A percentile compares a stretch with the other conserved stretches of the same genome.
These are phyloP conservation scores for Clarias gariepinus DNA, from an alignment of 2,113 vertebrate genomes.

Conservation along the genomic window DNA sequence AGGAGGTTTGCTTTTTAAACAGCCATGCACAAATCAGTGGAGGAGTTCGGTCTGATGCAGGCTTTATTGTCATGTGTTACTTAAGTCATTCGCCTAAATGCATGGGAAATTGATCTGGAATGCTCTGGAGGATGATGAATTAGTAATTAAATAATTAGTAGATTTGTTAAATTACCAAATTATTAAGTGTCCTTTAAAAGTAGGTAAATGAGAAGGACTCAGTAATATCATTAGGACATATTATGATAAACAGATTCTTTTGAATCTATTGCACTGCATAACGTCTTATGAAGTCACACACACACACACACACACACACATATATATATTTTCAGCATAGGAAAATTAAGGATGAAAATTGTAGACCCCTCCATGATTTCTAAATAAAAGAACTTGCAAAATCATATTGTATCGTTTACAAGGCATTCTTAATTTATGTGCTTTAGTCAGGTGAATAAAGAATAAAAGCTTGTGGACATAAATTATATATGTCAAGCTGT, in stretches of 20 bases:
- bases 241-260: too few species aligned
- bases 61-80: not conserved
- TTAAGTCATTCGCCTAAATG: not conserved
- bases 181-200: not conserved
- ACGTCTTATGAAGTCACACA: too few species aligned
- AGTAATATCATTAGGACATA: not conserved
- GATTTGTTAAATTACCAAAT: not conserved
- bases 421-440: not conserved
- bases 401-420: too few species aligned
- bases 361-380: too few species aligned
- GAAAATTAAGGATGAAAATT: too few species aligned
- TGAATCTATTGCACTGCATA: too few species aligned
- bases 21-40: not conserved
- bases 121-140: not conserved
- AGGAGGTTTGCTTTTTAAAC: not conserved
- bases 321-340: too few species aligned
- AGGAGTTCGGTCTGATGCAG: not conserved
- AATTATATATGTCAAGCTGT: not conserved
- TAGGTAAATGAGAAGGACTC: not conserved
- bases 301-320: too few species aligned
- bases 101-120: not conserved
- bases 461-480: not conserved
- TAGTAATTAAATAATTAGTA: not conserved
- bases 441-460: not conserved
- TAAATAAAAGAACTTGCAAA: too few species aligned